Percentiles rank a stretch among this genome's conserved stretches.
phyloP scores from a whole-genome alignment of 1,140 invertebrate species.

The Aphis gossypii region DNA sequence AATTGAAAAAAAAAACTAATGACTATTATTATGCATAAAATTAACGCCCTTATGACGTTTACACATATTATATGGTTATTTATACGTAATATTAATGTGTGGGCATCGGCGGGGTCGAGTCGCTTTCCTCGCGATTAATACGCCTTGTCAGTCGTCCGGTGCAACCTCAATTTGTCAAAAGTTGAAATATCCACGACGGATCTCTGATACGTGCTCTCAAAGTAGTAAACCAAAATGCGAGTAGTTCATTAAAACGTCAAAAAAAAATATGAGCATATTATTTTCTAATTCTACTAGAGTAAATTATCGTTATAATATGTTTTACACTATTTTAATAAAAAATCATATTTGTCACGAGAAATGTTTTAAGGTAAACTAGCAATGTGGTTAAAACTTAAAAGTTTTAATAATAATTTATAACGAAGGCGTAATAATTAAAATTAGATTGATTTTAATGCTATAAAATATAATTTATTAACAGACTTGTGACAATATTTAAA shows the following conservation, averaged over 20 bases:
- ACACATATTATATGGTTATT: constrained; percentile 26
- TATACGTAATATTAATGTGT: constrained; percentile 48
- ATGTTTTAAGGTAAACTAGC: not conserved
- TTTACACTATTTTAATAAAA: not conserved
- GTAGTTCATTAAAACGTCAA: constrained; percentile 18
- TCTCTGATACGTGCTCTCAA: constrained; percentile 25
- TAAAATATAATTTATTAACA: not conserved
- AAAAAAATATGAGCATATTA: not conserved
- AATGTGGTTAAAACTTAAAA: not conserved
- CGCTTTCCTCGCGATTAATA: constrained; percentile 48
- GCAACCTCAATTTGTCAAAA: constrained; percentile 56
- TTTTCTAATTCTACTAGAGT: not conserved
- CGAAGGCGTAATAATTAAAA: not conserved
- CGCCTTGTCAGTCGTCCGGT: constrained; percentile 37
- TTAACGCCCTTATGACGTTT: not conserved
- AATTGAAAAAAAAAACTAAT: constrained; percentile 29
- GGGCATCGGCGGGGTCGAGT: constrained; percentile 24
- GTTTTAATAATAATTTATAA: not conserved
- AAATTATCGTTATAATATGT: not conserved
- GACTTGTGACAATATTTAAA: not conserved
- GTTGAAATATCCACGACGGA: constrained; percentile 26
- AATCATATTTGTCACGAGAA: not conserved
- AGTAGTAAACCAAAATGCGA: not conserved
- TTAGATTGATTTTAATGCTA: not conserved
- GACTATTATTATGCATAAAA: constrained; percentile 12